Conservation (phyloP, 35 echinoderm and acorn worm species). For the Heliocidaris tuberculata region DNA sequence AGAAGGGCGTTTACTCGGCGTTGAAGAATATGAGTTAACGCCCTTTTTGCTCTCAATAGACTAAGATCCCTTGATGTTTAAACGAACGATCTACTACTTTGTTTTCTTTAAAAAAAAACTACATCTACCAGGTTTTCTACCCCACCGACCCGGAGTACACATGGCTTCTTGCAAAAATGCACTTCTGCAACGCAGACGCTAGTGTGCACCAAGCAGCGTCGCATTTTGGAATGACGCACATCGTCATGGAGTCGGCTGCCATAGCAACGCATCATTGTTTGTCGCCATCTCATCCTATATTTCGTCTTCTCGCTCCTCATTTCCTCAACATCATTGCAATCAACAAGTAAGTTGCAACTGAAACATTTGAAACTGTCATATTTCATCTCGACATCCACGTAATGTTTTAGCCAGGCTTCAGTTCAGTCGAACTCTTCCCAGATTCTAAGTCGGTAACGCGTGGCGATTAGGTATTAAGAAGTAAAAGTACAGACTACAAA, state of each 20-base stretch:
- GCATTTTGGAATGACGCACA: conserved; percentile 63
- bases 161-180: conserved; percentile 73
- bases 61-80: too few species aligned
- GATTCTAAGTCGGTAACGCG: too few species aligned
- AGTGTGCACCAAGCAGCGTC: conserved; percentile 57
- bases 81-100: too few species aligned
- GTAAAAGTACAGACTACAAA: too few species aligned
- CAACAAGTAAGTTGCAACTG: conserved; percentile 36
- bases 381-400: neutral
- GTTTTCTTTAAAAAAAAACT: too few species aligned
- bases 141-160: conserved; percentile 62
- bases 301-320: conserved; percentile 66
- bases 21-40: too few species aligned
- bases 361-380: neutral
- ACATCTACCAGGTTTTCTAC: conserved; percentile 25
- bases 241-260: conserved; percentile 61
- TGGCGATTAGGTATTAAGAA: too few species aligned
- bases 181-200: conserved; percentile 66
- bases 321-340: conserved; percentile 64
- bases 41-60: too few species aligned
- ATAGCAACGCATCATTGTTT: conserved; percentile 61
- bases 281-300: conserved; percentile 77
- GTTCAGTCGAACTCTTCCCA: too few species aligned
- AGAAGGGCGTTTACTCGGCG: too few species aligned
- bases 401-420: too few species aligned